phyloP scores from a whole-genome alignment of 1,140 invertebrate species.

The Callitettix versicolor region DNA sequence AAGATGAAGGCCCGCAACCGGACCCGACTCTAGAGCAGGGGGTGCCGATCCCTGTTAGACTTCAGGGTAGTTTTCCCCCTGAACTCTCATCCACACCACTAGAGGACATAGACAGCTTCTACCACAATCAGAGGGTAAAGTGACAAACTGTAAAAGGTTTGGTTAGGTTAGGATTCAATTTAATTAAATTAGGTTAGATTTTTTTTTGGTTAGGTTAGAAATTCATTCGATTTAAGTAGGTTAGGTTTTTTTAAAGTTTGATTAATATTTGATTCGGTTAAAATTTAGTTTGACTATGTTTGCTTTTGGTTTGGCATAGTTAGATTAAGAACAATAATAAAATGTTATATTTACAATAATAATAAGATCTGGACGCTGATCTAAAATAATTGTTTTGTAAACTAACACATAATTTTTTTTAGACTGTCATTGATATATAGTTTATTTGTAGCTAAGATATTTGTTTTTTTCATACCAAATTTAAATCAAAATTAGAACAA shows the following conservation, averaged over 20 bases:
- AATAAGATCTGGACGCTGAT: too few relatives aligned
- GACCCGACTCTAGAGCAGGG: slow-evolving; percentile 88
- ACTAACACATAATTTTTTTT: too few relatives aligned
- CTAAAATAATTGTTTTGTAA: too few relatives aligned
- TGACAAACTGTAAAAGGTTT: too few relatives aligned
- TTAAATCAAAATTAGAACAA: too few relatives aligned
- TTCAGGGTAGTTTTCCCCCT: slow-evolving; percentile 80
- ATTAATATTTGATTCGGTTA: not conserved
- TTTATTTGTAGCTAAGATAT: too few relatives aligned
- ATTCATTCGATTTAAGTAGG: not conserved
- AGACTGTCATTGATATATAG: too few relatives aligned
- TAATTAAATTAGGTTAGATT: not conserved
- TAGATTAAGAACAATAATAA: too few relatives aligned
- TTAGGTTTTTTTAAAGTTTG: not conserved
- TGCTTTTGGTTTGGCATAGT: too few relatives aligned
- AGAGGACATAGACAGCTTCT: slow-evolving; percentile 90
- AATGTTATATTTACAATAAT: too few relatives aligned
- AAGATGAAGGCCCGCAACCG: slow-evolving; percentile 89
- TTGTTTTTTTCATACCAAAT: too few relatives aligned
- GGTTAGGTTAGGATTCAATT: not conserved
- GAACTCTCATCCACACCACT: slow-evolving; percentile 86
- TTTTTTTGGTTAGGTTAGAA: not conserved
- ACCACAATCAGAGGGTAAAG: slow-evolving; percentile 79
- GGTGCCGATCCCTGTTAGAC: slow-evolving; percentile 73
- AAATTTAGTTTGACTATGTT: too few relatives aligned